phyloP scores from a whole-genome alignment of 2,888 invertebrate genomes.

The Taphrorychus bicolor region DNA sequence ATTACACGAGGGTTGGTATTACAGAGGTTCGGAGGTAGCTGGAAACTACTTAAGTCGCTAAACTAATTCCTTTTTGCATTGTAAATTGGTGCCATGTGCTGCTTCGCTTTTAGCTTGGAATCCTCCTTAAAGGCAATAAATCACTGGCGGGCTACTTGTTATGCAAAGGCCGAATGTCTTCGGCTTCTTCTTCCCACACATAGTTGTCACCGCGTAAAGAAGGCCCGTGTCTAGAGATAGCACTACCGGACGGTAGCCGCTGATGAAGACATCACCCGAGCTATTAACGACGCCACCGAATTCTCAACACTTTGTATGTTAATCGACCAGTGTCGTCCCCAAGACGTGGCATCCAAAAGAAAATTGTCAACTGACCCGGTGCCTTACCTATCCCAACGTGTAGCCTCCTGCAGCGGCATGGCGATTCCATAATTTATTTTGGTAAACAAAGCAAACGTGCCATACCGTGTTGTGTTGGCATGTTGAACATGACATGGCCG shows the following conservation, averaged over 20 bases:
- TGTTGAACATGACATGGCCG: conserved; percentile 37
- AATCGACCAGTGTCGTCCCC: conserved; percentile 31
- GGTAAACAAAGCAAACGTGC: conserved; percentile 36
- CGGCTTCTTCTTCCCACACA: conserved; percentile 34
- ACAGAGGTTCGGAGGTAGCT: too few species aligned
- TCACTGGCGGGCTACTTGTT: conserved; percentile 29
- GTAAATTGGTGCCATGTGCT: background rate
- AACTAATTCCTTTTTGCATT: too few species aligned
- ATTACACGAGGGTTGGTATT: background rate
- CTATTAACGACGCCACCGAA: conserved; percentile 41
- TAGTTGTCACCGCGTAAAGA: conserved; percentile 36
- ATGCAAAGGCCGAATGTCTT: conserved; percentile 37
- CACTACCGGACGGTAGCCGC: conserved; percentile 55
- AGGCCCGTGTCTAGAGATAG: conserved; percentile 51
- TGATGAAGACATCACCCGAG: conserved; percentile 52
- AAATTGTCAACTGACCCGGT: background rate
- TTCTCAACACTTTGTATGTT: conserved; percentile 38
- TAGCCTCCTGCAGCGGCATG: conserved; percentile 9
- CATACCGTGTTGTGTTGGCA: conserved; percentile 36
- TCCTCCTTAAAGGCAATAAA: conserved; percentile 19
- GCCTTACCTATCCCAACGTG: conserved; percentile 9
- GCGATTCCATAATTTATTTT: conserved; percentile 29
- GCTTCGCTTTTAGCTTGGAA: conserved; percentile 1
- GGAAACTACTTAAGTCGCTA: background rate
- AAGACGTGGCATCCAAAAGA: background rate